Evolutionary conservation across 2,888 invertebrate species (phyloP), one percentile per base, ranked within the genome.

Genomic region (Baccha elongata): DNA sequence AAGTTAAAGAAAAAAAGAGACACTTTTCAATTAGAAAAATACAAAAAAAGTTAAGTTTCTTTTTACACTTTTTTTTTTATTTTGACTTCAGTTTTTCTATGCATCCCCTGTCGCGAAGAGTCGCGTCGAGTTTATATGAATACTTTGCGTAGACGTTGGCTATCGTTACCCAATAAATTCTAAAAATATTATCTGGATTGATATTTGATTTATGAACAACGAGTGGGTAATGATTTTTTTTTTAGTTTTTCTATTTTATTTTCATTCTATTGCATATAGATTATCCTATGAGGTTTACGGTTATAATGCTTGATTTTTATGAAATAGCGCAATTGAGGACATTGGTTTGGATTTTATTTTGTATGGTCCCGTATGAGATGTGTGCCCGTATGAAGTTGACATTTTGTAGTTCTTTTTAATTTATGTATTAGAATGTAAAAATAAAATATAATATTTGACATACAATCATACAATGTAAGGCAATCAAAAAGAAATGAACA

Each of bases 111-210:
- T 65, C 58, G 58, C 72, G 65, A 42, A 35, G 53, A 64, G 46
- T 42, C 35, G 50, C 50, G 35, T 13, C 23, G 21, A 26, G 8
- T 46, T 29, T 40, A 23, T 29, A 53, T 58, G 65, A 52, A 67
- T 53, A 67, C 46, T 60, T 52, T 76, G 83, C 83, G 83, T 83
- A 83, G 83, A 83, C 68, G 72, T 78, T 69, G 55, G 50, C 78
- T 78, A 78, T 83, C 83, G 65, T 67, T 83, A 48, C 62, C 17
- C 76, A 55, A 78, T 78, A 78, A 78, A 73, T 72, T 83, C 83
- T 78, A 68, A 83, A 73, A 83, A 78, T 83, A 78, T 68, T 76
- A 83, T 83, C 83, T 83, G 83, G 78, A 83, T 73, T 83, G 83
- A 78, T 83, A 78, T 78, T 83, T 83, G 83, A 83, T 83, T 83